Percentiles rank a stretch among this genome's conserved stretches.
Conservation (phyloP, 2,113 vertebrate genomes). For the Rhabdornis inornatus region DNA sequence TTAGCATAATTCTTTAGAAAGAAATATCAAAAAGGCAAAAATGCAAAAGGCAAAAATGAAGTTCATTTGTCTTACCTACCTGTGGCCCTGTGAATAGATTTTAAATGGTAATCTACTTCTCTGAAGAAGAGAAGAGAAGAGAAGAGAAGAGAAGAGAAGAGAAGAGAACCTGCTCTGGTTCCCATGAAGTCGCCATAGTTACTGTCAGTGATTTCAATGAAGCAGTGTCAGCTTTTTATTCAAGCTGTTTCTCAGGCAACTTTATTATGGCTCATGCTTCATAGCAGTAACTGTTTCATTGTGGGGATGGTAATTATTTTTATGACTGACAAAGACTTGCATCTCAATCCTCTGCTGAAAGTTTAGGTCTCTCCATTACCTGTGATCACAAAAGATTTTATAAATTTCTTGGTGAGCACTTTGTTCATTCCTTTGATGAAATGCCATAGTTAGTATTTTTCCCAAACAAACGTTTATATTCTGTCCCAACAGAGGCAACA, state of each 20-base stretch:
- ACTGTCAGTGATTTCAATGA: background rate
- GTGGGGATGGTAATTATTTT: background rate
- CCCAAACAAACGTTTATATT: background rate
- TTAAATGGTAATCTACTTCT: background rate
- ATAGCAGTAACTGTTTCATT: background rate
- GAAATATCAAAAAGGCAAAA: background rate
- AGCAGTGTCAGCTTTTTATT: background rate
- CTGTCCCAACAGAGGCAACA: background rate
- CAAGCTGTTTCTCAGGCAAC: background rate
- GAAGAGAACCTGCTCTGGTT: background rate
- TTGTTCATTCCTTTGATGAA: background rate
- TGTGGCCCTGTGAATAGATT: background rate
- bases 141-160: background rate
- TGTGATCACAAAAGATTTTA: background rate
- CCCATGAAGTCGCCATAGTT: background rate
- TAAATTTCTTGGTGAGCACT: background rate
- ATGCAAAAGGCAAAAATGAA: background rate
- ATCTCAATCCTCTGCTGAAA: background rate
- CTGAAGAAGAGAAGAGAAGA: no score
- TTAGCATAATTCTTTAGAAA: background rate
- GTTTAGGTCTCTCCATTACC: background rate
- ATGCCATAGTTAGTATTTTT: background rate
- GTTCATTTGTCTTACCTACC: background rate
- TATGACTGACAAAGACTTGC: background rate
- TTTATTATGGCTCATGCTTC: background rate